Evolutionary conservation across 2,113 vertebrate genomes (phyloP), one percentile per base, ranked within the genome.

Genomic region (Corvus hawaiiensis): DNA sequence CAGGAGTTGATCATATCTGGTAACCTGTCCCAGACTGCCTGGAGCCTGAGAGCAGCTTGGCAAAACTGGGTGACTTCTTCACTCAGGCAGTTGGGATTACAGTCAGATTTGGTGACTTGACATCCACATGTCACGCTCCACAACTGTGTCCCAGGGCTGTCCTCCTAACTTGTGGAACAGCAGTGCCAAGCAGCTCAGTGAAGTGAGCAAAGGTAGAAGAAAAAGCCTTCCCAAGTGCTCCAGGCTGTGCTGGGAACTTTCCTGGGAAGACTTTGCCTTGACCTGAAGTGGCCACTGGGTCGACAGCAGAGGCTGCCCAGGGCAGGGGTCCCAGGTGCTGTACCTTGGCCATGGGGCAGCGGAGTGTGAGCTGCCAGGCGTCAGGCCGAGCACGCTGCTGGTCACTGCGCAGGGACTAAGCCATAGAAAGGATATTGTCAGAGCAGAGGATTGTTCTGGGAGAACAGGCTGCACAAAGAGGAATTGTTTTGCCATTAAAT

Each of bases 371-470:
- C 84, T 89, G 93, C 73, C 55, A 67, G 75, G 76, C 54, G 0
- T 94, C 61, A 61, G 80, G 84, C 94, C 59, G 75, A 90, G 68
- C 86, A 67, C 0, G 0, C 63, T 90, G 68, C 84, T 81, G 73
- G 84, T 77, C 7, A 10, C 79, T 92, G 43, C 30, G 33, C 72
- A n/a, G 86, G 62, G 84, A 67, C 89, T 97, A 89, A 93, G 89
- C 93, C 84, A 92, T 79, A 96, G 68, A 97, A 97, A 84, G 84
- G 80, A 91, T 92, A 95, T 95, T 96, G 95, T 97, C 91, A 95
- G 94, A 89, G 84, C 7, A 1, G 64, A 92, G 96, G 95, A 96
- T 96, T 96, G 95, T 96, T 96, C 96, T 95, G 76, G 93, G 93
- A 89, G 91, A 95, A 78, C 86, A 67, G 73, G 76, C 86, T 3